Base-by-base conservation (phyloP, 2,113 vertebrate genomes). In the Lepus americanus region DNA sequence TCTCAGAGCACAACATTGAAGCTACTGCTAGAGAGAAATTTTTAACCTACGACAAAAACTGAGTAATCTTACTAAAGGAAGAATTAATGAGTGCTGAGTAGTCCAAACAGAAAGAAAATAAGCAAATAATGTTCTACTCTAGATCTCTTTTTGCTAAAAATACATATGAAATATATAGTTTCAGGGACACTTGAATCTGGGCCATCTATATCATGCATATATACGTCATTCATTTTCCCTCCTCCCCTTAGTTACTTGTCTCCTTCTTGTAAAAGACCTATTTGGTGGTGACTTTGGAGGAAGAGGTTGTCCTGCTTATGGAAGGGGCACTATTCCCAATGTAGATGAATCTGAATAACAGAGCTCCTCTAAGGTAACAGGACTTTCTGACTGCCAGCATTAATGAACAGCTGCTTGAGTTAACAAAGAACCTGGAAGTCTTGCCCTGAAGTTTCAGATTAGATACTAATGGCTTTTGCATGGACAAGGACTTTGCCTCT, bases 111-210 rank as follows among this genome's bases (percentile, higher is more conserved):
- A 89, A 27, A 78, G 16, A 23, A 82, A 92, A 66, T 55, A 59
- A 39, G 14, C 27, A 78, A 92, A 51, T 69, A 59, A 39, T 51
- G 69, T 7, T 87, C 27, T 51, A 31, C 7, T 87, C 3, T 11
- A 83, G 17, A 79, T 79, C 31, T 33, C n/a, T 63, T 83, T 66
- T 94, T 90, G 16, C 16, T 49, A 73, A 95, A 92, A 82, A 29
- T 67, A 76, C 12, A 20, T 69, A 64, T 86, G 44, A 51, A 63
- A 74, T 64, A 55, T 7, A 61, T 7, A 59, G 2, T 27, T 69
- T 55, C 81, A 73, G 16, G 14, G 20, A 51, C 29, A 67, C 72
- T 73, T 61, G 19, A 20, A 69, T 59, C 4, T 85, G 36, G 19
- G 7, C 25, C 5, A 23, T 33, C 6, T 44, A 44, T 44, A 44